Base-by-base conservation (phyloP, 2,888 invertebrate species). In the Andrena trimmerana region DNA sequence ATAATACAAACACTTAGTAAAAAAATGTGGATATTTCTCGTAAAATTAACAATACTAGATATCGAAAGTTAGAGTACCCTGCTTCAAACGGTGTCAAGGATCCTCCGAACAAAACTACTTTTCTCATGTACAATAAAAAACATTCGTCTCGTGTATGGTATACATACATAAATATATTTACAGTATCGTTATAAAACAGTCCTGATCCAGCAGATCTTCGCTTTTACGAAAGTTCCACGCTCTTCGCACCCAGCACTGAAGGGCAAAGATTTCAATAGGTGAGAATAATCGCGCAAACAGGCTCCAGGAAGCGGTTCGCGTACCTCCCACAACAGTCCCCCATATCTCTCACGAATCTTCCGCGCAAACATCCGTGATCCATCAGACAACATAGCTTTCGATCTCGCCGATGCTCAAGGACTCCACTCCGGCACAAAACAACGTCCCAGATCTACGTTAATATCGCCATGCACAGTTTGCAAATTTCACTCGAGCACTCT, bases 1-100 rank as follows among this genome's bases (percentile, higher is more conserved):
- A 5, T 16, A 5, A 42, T 42, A 81, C 31, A 81, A 67, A 69
- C 36, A 33, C 2, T 65, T 67, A 16, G 20, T 83, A 63, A 83
- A 66, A 69, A 70, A 68, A 70, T 2, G 16, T 42, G 16, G 10
- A n/a, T 7, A 20, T 31, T 24, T 27, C 20, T 67, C 59, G 59
- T 60, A 59, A 71, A 71, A 31, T 72, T 16, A 3, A n/a, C 24
- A 68, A 57, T 59, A 63, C 31, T 67, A 60, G 0, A 52, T 33
- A 42, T 42, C 13, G 42, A 42, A 42, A 13, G 36, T n/a, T 4
- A n/a, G 48, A 76, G n/a, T 50, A 77, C 10, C 1, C 20, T 16
- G n/a, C 36, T 10, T 42, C 29, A 16, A 71, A 50, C 8, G 7
- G 33, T 8, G 10, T 27, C 50, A 31, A 24, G 52, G n/a, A 36